Evolutionary conservation across 2,888 invertebrate species (phyloP), one percentile per base, ranked within the genome.

Genomic region (Dione juno): DNA sequence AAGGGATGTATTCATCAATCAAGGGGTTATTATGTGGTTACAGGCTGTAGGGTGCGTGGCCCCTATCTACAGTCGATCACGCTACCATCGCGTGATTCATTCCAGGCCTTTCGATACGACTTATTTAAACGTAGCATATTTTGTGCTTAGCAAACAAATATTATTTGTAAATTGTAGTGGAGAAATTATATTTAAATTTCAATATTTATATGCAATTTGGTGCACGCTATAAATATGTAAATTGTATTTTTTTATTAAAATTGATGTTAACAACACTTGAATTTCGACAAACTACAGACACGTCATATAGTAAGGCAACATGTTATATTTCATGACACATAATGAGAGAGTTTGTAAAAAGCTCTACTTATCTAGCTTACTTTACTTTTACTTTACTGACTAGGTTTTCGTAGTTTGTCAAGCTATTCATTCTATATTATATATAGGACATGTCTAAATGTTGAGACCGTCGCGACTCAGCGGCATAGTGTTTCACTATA

Each of bases 1-100:
- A 72, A 75, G 79, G 77, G 80, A 78, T 77, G 77, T 79, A 76
- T 78, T 79, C 79, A 80, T 79, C 80, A 79, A 80, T 80, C 80
- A 80, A 75, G 74, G 74, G 75, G 79, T 79, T 78, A 80, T 79
- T 80, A 79, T 77, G 80, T 76, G 79, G 79, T 78, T 63, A 21
- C 21, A 10, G 64, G 52, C 64, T 10, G 35, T 45, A 37, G 76
- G 71, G 77, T 78, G 77, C 75, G 76, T 74, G 77, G 57, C 67
- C 66, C 61, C 68, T 75, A 73, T 70, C 71, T 72, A 45, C 73
- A 57, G 71, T 70, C 70, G 69, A 73, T 73, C 73, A 76, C 76
- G 71, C 73, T 53, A 71, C 48, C 43, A 57, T 74, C 66, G 73
- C 73, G 72, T 75, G 75, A 9, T 61, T 48, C 58, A 45, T 64